Base-by-base conservation (phyloP, 2,888 invertebrate genomes). In the Cantharis lateralis region DNA sequence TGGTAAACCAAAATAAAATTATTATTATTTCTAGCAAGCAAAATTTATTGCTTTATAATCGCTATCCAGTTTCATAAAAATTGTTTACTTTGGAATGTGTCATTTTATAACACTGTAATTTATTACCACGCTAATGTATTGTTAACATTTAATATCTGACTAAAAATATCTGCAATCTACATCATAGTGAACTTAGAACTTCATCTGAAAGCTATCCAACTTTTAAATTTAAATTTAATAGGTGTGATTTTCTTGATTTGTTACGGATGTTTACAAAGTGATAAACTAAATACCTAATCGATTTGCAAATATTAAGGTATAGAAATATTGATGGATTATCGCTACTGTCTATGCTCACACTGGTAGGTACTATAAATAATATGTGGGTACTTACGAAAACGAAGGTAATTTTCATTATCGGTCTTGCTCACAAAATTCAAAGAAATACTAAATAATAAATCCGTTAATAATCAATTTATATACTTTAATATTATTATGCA, bases 401-500 rank as follows among this genome's bases (percentile, higher is more conserved):
- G 18, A 66, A 61, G 64, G 71, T 70, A 28, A 72, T 72, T 76
- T 68, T 64, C 66, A 68, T 72, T 72, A 20, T 68, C 18, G 68
- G 20, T 48, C 15, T 32, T 61, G 70, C 26, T 26, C 68, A 69
- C 72, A 70, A 70, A 73, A 61, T 68, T 48, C 48, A 48, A n/a
- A 48, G n/a, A 20, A 68, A 15, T 24, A 66, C 71, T 62, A 68
- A 70, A 71, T 16, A 74, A 74, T 77, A 69, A 74, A 69, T 26
- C 15, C 28, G 28, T 32, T 62, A 18, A 28, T 48, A 70, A 26
- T 71, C 62, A 10, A 72, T 77, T 77, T 77, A 77, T 77, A 77
- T 77, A 74, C 64, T 76, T 63, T 26, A 70, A 76, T 63, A 64
- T 70, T 68, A 75, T 75, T 75, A 75, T 75, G 72, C 69, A 75